These are phyloP conservation scores for Perca schrenkii DNA, from an alignment of 2,113 vertebrate genomes.

Conservation along the genomic window DNA sequence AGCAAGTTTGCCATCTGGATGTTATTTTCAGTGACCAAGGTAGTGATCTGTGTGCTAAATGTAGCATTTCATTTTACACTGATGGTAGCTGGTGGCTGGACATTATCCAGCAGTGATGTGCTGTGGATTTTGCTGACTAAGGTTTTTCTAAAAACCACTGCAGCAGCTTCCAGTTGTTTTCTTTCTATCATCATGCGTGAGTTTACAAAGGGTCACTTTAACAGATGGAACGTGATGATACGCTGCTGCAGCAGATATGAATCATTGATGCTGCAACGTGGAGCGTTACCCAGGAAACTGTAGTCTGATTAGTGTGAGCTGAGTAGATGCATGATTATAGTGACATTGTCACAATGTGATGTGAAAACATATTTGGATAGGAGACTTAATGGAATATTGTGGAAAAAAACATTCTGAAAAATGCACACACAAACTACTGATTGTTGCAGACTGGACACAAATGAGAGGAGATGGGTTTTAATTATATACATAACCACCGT, in stretches of 20 bases:
- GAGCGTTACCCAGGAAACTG: constrained; percentile 65
- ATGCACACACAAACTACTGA: background rate
- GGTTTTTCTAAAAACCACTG: background rate
- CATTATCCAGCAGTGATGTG: background rate
- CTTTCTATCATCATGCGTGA: background rate
- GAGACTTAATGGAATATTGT: background rate
- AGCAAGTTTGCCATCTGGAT: constrained; percentile 26
- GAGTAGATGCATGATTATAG: background rate
- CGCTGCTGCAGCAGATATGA: constrained; percentile 33
- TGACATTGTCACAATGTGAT: background rate
- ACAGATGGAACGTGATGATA: constrained; percentile 25
- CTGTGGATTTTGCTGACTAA: constrained; percentile 12
- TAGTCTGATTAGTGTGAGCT: background rate
- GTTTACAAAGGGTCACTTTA: constrained; percentile 26
- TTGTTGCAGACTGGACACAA: background rate
- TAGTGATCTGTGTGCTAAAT: constrained; percentile 18
- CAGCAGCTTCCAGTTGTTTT: constrained; percentile 31
- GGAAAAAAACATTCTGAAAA: background rate
- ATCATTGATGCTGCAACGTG: constrained; percentile 32
- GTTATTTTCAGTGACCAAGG: background rate
- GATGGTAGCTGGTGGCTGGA: background rate
- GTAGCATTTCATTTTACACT: constrained; percentile 7
- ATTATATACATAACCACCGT: background rate
- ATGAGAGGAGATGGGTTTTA: background rate
- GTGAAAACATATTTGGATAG: background rate